Percentiles rank a stretch among this genome's conserved stretches.
These are phyloP conservation scores for Probaryconus sp. DNA, from an alignment of 1,140 invertebrate species.

Conservation along the genomic window DNA sequence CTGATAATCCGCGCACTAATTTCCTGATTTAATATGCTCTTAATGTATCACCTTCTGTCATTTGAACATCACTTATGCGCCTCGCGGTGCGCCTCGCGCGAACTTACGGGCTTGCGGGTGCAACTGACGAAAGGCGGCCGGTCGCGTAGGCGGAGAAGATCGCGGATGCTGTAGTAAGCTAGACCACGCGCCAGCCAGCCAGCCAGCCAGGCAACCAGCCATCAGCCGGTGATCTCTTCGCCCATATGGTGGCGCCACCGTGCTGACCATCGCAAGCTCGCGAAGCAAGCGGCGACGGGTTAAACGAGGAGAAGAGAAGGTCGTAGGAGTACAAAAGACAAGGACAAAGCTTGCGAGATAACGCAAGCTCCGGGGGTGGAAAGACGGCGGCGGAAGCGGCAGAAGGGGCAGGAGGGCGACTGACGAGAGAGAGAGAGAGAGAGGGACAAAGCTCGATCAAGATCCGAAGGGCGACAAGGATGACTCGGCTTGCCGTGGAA, in stretches of 20 bases:
- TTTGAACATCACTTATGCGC: constrained; percentile 65
- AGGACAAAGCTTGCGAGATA: constrained; percentile 59
- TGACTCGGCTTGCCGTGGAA: too few species aligned
- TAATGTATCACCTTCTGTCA: constrained; percentile 47
- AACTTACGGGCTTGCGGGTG: constrained; percentile 79
- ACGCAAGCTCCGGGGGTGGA: constrained; percentile 58
- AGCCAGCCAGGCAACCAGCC: constrained; percentile 62
- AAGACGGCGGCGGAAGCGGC: constrained; percentile 43
- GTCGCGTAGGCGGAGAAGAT: constrained; percentile 76
- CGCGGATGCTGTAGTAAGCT: constrained; percentile 77
- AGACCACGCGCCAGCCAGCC: constrained; percentile 70
- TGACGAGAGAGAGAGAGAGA: constrained; percentile 18
- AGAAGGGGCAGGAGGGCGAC: constrained; percentile 25
- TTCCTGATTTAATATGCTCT: constrained; percentile 47
- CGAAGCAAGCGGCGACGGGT: constrained; percentile 51
- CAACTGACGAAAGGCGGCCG: constrained; percentile 74
- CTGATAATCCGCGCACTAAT: constrained; percentile 56
- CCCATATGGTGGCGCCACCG: constrained; percentile 76
- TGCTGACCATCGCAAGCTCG: constrained; percentile 66
- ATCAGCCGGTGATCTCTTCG: constrained; percentile 67
- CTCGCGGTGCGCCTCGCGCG: constrained; percentile 75
- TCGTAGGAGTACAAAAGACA: constrained; percentile 46
- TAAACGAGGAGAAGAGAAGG: constrained; percentile 35
- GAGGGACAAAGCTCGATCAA: constrained; percentile 13
- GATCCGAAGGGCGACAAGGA: constrained; percentile 30